Conservation (phyloP, 2,888 invertebrate genomes). For the Parnassius apollo region DNA sequence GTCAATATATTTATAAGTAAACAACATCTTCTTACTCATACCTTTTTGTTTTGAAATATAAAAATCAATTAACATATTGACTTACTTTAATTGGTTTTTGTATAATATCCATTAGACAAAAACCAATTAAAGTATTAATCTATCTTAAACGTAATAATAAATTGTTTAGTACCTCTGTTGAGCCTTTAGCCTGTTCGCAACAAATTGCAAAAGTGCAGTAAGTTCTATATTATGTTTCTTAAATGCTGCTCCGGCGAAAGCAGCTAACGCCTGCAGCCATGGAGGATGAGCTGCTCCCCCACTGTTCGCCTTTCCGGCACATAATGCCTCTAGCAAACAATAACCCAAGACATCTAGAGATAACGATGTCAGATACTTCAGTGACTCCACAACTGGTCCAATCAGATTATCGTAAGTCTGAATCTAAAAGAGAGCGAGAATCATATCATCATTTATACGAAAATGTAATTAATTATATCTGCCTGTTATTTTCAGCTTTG, state of each 20-base stretch:
- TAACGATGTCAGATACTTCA: conserved; percentile 96
- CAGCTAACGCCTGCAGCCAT: conserved; percentile 96
- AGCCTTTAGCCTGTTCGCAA: conserved; percentile 97
- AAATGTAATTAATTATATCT: too few relatives aligned
- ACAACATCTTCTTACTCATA: too few relatives aligned
- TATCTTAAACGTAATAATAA: not conserved
- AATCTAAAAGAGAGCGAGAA: conserved; percentile 84
- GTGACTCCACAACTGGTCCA: conserved; percentile 97
- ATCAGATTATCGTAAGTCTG: conserved; percentile 97
- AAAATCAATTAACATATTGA: too few relatives aligned
- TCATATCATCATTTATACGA: not conserved
- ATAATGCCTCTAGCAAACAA: conserved; percentile 95
- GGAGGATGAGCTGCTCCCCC: conserved; percentile 94
- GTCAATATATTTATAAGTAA: too few relatives aligned
- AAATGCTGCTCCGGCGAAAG: conserved; percentile 97
- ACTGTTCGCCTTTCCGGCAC: conserved; percentile 60
- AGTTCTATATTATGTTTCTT: conserved; percentile 98
- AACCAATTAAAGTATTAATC: not conserved
- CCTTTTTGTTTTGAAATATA: too few relatives aligned
- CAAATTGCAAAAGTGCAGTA: conserved; percentile 96
- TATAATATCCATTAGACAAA: too few relatives aligned
- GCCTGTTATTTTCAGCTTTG: too few relatives aligned
- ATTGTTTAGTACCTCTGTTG: conserved; percentile 88
- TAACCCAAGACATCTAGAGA: conserved; percentile 98
- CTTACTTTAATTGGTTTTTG: too few relatives aligned